Conservation (phyloP, 2,888 invertebrate species). For the Octonoba sinensis region DNA sequence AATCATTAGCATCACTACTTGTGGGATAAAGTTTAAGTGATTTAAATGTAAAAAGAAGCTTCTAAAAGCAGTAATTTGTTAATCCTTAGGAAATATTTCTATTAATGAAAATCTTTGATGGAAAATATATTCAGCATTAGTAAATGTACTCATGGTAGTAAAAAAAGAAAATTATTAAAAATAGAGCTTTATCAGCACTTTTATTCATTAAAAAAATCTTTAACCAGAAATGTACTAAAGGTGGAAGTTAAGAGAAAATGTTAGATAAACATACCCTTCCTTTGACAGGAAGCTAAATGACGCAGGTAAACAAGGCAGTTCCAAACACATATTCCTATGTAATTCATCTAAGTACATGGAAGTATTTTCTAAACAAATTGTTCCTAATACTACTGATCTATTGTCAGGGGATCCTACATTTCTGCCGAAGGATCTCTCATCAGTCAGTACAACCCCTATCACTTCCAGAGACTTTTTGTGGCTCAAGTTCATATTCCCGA, state of each 20-base stretch:
- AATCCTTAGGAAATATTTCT: no score
- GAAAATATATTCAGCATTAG: no score
- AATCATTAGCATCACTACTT: no score
- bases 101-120: no score
- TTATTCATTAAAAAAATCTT: not conserved
- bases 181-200: no score
- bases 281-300: conserved; percentile 53
- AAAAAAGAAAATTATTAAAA: no score
- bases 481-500: conserved; percentile 15
- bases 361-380: conserved; percentile 42
- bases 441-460: conserved; percentile 46
- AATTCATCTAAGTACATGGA: conserved; percentile 44
- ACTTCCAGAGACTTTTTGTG: conserved; percentile 36
- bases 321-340: conserved; percentile 47
- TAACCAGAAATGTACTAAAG: not conserved
- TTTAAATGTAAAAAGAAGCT: no score
- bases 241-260: not conserved
- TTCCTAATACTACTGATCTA: conserved; percentile 37
- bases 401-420: conserved; percentile 18
- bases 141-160: no score
- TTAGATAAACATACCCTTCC: conserved; percentile 59
- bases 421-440: conserved; percentile 34
- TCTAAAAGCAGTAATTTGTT: no score
- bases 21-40: no score
- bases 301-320: conserved; percentile 55